These are phyloP conservation scores for Acrobasis repandana DNA, from an alignment of 2,888 invertebrate species.

Conservation along the genomic window DNA sequence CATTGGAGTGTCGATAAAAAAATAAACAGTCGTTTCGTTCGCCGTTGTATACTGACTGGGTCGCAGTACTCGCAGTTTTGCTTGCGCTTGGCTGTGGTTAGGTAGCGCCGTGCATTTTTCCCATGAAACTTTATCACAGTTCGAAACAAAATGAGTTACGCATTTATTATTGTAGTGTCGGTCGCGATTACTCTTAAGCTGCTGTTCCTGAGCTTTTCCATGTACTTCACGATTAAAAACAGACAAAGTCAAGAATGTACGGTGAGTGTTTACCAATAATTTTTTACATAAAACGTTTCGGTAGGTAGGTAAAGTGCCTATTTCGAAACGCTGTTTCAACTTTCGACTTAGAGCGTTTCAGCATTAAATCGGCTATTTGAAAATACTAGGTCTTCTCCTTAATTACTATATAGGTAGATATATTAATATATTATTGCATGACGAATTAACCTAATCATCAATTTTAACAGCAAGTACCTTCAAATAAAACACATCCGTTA, in stretches of 20 bases:
- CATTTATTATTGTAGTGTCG: constrained; percentile 71
- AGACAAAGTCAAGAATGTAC: constrained; percentile 39
- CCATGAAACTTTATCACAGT: constrained; percentile 19
- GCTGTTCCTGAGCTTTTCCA: constrained; percentile 69
- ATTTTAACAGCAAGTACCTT: constrained; percentile 5
- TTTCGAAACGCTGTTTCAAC: too few relatives aligned
- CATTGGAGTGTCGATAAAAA: constrained; percentile 59
- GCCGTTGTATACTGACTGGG: constrained; percentile 39
- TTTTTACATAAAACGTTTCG: too few relatives aligned
- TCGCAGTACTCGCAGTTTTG: constrained; percentile 64
- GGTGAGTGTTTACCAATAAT: constrained; percentile 44
- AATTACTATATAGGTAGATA: too few relatives aligned
- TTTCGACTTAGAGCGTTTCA: too few relatives aligned
- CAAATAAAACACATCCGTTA: constrained; percentile 17
- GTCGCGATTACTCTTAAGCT: constrained; percentile 69
- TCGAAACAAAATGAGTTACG: constrained; percentile 50
- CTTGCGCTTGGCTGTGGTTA: constrained; percentile 26
- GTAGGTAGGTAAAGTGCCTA: too few relatives aligned
- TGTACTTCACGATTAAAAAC: constrained; percentile 64
- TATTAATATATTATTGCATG: constrained; percentile 30
- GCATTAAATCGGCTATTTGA: too few relatives aligned
- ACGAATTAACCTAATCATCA: constrained; percentile 1
- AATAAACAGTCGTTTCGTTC: constrained; percentile 53
- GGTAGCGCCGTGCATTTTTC: constrained; percentile 25
- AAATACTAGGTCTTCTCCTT: too few relatives aligned